Evolutionary conservation across 2,888 invertebrate species (phyloP), one percentile per base, ranked within the genome.

Genomic region (Resseliella maxima): DNA sequence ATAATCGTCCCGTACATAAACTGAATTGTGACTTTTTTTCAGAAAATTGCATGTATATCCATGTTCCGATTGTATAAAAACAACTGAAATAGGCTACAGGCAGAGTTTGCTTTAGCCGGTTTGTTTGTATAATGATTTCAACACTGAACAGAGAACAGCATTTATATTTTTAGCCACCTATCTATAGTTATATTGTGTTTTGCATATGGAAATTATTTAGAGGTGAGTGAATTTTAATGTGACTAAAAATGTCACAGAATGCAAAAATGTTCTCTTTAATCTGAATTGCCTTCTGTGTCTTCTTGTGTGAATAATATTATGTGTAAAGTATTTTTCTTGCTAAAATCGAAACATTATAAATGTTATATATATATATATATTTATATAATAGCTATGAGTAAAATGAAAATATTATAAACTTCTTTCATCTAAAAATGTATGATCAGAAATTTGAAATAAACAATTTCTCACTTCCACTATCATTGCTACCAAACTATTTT

Each of bases 181-280:
- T 72, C 72, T 31, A 35, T 31, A 72, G 72, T 72, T 72, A 35
- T 72, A 72, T 72, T 72, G 72, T 31, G n/a, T 72, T 35, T 72
- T 72, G 31, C 72, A 72, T 72, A 72, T 35, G 72, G 72, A 72
- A 72, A 72, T 72, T 72, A 72, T 72, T 72, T 72, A 72, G 72
- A 72, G 72, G 72, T 72, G 72, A 72, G 72, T 72, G 72, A 72
- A 72, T 72, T 72, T 72, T 72, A 72, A 72, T 72, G 72, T 72
- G 72, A 72, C 72, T 72, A 72, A 72, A 72, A 72, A 72, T 59
- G 59, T 24, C 59, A 59, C 59, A 59, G 27, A 59, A 59, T 72
- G 31, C 31, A 72, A 72, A 72, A 31, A 72, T 72, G 1, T 72
- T 72, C 72, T 35, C 72, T 72, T 72, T n/a, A 72, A 72, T 21